A percentile compares a stretch with the other conserved stretches of the same genome.
These are phyloP conservation scores for Pseudochromis fuscus DNA, from an alignment of 2,797 vertebrate genomes.

Conservation along the genomic window DNA sequence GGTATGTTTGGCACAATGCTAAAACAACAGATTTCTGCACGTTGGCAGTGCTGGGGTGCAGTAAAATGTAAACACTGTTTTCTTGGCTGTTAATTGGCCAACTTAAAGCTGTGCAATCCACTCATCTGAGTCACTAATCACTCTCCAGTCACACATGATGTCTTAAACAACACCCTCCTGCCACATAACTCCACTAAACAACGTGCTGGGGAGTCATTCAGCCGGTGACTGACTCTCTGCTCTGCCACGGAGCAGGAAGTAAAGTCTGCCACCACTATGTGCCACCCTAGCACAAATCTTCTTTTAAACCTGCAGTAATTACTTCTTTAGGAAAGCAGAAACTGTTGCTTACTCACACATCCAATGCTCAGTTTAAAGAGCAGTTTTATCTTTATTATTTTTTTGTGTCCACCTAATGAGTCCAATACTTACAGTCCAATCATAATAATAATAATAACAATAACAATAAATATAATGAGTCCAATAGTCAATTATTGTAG, in stretches of 20 bases:
- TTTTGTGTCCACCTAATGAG: background rate
- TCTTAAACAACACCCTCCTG: slow-evolving; percentile 67
- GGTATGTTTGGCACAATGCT: slow-evolving; percentile 26
- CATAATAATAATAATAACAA: no score
- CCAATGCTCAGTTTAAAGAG: background rate
- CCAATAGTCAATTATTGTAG: no score
- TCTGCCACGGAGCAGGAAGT: slow-evolving; percentile 33
- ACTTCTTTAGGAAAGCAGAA: background rate
- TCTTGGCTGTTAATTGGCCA: slow-evolving; percentile 62
- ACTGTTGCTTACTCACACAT: slow-evolving; percentile 4
- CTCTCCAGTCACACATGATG: slow-evolving; percentile 65
- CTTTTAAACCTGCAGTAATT: slow-evolving; percentile 8
- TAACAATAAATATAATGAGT: no score
- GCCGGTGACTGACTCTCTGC: slow-evolving; percentile 43
- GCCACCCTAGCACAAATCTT: slow-evolving; percentile 17
- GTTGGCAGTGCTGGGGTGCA: slow-evolving; percentile 18
- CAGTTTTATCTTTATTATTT: slow-evolving; percentile 1
- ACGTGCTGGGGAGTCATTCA: slow-evolving; percentile 59
- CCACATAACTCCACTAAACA: slow-evolving; percentile 65
- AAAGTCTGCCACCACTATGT: slow-evolving; percentile 49
- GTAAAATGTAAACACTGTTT: slow-evolving; percentile 64
- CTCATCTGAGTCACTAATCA: slow-evolving; percentile 68
- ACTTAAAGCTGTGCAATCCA: slow-evolving; percentile 55
- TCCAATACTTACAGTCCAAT: no score
- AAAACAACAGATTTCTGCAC: slow-evolving; percentile 34